Evolutionary conservation across 1,140 invertebrate species (phyloP), one percentile per base, ranked within the genome.

Genomic region (Cotesia chilonis): DNA sequence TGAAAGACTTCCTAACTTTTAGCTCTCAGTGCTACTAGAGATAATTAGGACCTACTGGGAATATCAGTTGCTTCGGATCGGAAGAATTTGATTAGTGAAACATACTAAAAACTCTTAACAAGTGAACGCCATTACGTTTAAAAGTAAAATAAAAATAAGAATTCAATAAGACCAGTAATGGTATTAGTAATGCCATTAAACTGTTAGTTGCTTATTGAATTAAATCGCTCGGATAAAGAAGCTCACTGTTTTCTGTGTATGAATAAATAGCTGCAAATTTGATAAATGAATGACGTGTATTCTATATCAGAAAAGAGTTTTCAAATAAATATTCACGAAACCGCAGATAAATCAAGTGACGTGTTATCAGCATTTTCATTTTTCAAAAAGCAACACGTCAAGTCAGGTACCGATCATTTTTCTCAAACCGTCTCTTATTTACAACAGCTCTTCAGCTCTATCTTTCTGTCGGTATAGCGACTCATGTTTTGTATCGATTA

Each of bases 401-500:
- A 0, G 54, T 65, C 51, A 17, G 51, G 54, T 61, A 28, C 37
- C 47, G 28, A 55, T 57, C 55, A 67, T 59, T 72, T 72, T 68
- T 72, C 55, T 67, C 52, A 12, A 52, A 61, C 54, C 20, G 47
- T 55, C 55, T 66, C 54, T 68, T 52, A 55, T 28, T 72, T 41
- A 57, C 41, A 47, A 7, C 41, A 47, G 41, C 41, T 47, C 4
- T 28, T 28, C 4, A 47, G 41, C 6, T 47, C 41, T 47, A 47
- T 47, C 41, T 47, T 10, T 9, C 41, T 64, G 10, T 28, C 35
- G 52, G 12, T n/a, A 5, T 70, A 51, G 12, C 59, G 9, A n/a
- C 54, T 37, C 28, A 54, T 51, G 59, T 64, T 66, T 71, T 72
- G 60, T 73, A 75, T 75, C 74, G 74, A 75, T 75, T 75, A 75